Conservation (phyloP, 2,888 invertebrate genomes). For the Cryptus viduatorius region DNA sequence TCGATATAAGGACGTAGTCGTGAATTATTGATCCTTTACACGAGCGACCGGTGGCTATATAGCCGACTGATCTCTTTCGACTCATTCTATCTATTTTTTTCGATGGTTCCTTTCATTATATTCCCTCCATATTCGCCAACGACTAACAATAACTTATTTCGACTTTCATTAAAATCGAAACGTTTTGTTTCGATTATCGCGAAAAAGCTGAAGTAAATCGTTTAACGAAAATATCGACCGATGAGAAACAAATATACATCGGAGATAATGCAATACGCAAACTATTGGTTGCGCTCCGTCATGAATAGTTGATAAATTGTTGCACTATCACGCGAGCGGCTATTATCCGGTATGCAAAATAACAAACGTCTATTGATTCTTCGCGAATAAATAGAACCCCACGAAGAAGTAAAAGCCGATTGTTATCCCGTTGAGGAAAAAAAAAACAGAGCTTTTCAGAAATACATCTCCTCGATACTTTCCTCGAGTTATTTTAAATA, state of each 20-base stretch:
- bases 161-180: background rate
- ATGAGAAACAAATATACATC: slow-evolving; percentile 11
- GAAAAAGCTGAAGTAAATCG: background rate
- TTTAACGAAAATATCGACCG: slow-evolving; percentile 30
- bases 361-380: slow-evolving; percentile 64
- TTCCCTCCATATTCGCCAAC: background rate
- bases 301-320: slow-evolving; percentile 67
- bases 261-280: slow-evolving; percentile 49
- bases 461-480: background rate
- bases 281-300: slow-evolving; percentile 41
- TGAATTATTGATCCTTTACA: slow-evolving; percentile 67
- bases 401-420: background rate
- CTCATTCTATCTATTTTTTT: slow-evolving; percentile 12
- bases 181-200: background rate
- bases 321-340: slow-evolving; percentile 54
- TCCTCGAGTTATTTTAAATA: no score
- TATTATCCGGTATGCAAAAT: slow-evolving; percentile 50
- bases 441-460: background rate
- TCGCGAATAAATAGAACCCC: slow-evolving; percentile 56
- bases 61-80: slow-evolving; percentile 44
- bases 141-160: background rate
- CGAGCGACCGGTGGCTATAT: slow-evolving; percentile 22
- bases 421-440: background rate
- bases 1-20: slow-evolving; percentile 60
- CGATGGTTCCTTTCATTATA: background rate